Base-by-base conservation (phyloP, 2,888 invertebrate genomes). In the Plagodis dolabraria region DNA sequence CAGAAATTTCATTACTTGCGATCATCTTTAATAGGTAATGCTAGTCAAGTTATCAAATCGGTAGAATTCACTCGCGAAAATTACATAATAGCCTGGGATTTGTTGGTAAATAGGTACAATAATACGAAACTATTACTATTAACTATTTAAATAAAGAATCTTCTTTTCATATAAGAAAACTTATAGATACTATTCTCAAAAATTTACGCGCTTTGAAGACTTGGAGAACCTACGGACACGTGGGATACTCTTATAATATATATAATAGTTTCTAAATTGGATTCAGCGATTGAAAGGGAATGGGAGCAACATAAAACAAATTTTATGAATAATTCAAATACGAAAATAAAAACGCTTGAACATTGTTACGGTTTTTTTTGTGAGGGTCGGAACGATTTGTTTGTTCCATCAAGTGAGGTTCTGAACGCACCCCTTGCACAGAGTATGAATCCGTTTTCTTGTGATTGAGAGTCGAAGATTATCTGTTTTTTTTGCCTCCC, bases 201-300 rank as follows among this genome's bases (percentile, higher is more conserved):
- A 73, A 69, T 48, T 11, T 71, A 7, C 55, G 69, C 0, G 65
- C 67, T 0, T 47, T 71, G 6, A 58, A 66, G 36, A 42, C 45
- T 71, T 33, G 63, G 53, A 9, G 64, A 67, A 43, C 69, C 70
- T 0, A 67, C 65, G 5, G 65, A 67, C 1, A 12, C 35, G 0
- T 72, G 69, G 71, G 69, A 73, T 12, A 68, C 66, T n/a, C 22
- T 73, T 12, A 59, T 71, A 12, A 69, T 70, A 34, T 64, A 63
- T 55, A 42, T 72, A 8, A 51, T 69, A 12, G 58, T 57, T 5
- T 58, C 65, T 0, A 70, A 73, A 43, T 33, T 74, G n/a, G 74
- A 72, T 60, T 33, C 56, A 4, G 35, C 57, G 2, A 69, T 70
- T 0, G 63, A 63, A 48, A 55, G 65, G 2, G 67, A 71, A 49